Evolutionary conservation across 2,113 vertebrate species (phyloP).

Genomic region (Cygnus atratus): DNA sequence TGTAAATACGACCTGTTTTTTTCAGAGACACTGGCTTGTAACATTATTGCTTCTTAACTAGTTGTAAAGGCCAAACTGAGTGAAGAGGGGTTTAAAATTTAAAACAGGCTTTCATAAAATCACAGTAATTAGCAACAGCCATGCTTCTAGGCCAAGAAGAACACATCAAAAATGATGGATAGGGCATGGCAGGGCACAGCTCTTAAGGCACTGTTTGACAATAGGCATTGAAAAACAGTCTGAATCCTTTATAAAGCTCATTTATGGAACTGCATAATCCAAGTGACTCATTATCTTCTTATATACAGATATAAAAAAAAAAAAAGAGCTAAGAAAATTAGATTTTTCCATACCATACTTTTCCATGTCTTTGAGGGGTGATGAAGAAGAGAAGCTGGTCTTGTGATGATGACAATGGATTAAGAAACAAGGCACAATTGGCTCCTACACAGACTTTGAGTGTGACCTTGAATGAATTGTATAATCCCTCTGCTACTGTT

Average conservation of each 20-base stretch:
- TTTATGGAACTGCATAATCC: background rate
- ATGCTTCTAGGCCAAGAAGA: background rate
- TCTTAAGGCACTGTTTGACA: background rate
- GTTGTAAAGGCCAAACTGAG: background rate
- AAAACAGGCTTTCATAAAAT: background rate
- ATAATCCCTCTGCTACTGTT: background rate
- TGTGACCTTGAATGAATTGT: background rate
- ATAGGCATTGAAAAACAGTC: background rate
- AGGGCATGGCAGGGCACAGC: background rate
- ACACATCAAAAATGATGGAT: background rate
- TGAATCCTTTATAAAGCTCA: background rate
- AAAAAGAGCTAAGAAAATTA: background rate
- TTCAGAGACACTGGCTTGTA: background rate
- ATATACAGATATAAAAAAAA: background rate
- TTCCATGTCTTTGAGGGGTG: background rate
- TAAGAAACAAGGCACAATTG: background rate
- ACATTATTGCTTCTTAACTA: background rate
- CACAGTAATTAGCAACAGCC: background rate
- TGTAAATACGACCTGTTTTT: background rate
- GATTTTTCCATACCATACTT: background rate
- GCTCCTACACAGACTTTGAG: background rate
- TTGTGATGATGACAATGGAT: constrained; percentile 13
- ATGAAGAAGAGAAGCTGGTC: constrained; percentile 32
- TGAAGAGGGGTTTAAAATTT: background rate
- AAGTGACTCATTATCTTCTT: background rate